Evolutionary conservation across 1,140 invertebrate species (phyloP).

Genomic region (Gryon sp.): DNA sequence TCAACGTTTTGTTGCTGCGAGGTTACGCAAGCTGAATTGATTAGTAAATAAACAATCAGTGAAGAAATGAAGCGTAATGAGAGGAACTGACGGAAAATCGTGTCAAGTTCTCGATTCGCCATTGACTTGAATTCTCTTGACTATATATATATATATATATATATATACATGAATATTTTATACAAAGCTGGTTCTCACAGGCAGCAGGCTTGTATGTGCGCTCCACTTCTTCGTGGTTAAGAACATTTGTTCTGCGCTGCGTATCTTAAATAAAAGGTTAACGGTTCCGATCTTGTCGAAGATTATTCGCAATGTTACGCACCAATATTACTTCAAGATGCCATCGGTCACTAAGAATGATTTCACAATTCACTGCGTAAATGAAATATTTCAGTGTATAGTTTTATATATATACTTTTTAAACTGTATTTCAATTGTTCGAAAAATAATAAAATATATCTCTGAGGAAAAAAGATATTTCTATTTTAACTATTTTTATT

Average conservation of each 20-base stretch:
- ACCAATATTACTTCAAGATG: neutral
- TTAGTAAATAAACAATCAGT: neutral
- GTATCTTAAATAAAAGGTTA: slow-evolving; percentile 49
- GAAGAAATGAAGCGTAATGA: slow-evolving; percentile 7
- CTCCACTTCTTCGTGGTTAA: slow-evolving; percentile 40
- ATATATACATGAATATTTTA: slow-evolving; percentile 35
- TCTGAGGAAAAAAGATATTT: too few species aligned
- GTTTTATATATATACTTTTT: too few species aligned
- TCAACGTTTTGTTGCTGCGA: too few species aligned
- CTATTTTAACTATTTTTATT: too few species aligned
- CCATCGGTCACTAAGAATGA: neutral
- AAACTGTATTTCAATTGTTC: too few species aligned
- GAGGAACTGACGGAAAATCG: slow-evolving; percentile 44
- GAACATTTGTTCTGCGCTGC: slow-evolving; percentile 31
- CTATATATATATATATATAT: slow-evolving; percentile 25
- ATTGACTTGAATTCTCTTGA: slow-evolving; percentile 60
- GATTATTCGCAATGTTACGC: slow-evolving; percentile 16
- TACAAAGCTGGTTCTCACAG: slow-evolving; percentile 44
- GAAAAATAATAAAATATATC: neutral
- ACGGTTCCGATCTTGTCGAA: slow-evolving; percentile 26
- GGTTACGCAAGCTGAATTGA: neutral
- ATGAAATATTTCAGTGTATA: too few species aligned
- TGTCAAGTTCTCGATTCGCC: slow-evolving; percentile 63
- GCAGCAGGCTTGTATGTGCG: slow-evolving; percentile 24
- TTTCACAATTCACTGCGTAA: neutral